Conservation (phyloP, 1,140 invertebrate species). For the Drosophila willistoni region DNA sequence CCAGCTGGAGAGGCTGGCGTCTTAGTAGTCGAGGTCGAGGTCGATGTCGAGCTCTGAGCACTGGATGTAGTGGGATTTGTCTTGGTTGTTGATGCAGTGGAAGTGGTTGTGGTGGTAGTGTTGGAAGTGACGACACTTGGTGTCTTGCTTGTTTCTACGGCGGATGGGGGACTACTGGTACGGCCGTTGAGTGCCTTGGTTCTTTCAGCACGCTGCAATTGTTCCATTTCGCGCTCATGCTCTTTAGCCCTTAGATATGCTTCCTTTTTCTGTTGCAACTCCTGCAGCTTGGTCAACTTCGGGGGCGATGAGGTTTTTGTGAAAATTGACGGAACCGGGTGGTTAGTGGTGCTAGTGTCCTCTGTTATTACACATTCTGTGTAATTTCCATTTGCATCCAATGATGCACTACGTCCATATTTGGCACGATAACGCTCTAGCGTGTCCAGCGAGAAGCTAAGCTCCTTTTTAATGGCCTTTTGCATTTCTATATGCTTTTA, state of each 20-base stretch:
- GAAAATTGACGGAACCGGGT: slow-evolving; percentile 44
- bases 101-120: too few relatives aligned
- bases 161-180: not conserved
- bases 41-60: slow-evolving; percentile 19
- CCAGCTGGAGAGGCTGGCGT: slow-evolving; percentile 36
- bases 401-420: slow-evolving; percentile 66
- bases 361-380: slow-evolving; percentile 20
- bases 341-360: not conserved
- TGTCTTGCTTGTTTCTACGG: not conserved
- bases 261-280: slow-evolving; percentile 69
- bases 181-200: slow-evolving; percentile 20
- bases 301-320: slow-evolving; percentile 52
- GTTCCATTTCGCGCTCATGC: slow-evolving; percentile 67
- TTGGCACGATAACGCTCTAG: slow-evolving; percentile 70
- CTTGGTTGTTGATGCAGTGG: slow-evolving; percentile 3
- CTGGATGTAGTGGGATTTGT: slow-evolving; percentile 26
- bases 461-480: slow-evolving; percentile 69
- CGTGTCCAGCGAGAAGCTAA: slow-evolving; percentile 72
- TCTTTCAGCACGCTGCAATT: slow-evolving; percentile 50
- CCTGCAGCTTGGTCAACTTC: slow-evolving; percentile 66
- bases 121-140: not conserved
- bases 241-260: slow-evolving; percentile 60
- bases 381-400: slow-evolving; percentile 56
- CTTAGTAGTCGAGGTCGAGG: slow-evolving; percentile 42
- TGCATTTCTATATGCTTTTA: slow-evolving; percentile 52